Conservation (phyloP, 2,797 vertebrate species). For the Argyrosomus regius region DNA sequence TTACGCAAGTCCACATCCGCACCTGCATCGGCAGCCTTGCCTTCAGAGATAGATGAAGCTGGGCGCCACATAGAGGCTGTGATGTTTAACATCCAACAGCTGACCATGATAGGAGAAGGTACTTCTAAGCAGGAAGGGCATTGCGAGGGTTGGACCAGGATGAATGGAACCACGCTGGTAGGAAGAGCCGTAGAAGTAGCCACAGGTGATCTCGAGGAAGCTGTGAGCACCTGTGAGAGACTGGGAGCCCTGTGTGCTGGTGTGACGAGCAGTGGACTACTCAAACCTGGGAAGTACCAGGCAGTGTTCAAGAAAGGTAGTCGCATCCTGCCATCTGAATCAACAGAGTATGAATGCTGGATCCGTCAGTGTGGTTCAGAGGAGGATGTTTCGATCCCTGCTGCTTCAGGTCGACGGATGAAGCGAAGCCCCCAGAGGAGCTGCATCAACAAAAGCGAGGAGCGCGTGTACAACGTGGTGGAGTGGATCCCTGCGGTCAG, state of each 20-base stretch:
- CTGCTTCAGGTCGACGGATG: conserved; percentile 20
- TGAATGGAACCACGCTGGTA: conserved; percentile 71
- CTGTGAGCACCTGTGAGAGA: conserved; percentile 76
- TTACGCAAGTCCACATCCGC: conserved; percentile 39
- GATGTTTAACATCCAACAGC: conserved; percentile 85
- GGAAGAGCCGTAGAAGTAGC: conserved; percentile 61
- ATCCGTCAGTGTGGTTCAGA: conserved; percentile 73
- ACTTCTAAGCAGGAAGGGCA: conserved; percentile 32
- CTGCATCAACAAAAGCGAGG: conserved; percentile 84
- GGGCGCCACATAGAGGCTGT: conserved; percentile 73
- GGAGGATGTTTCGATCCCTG: conserved; percentile 13
- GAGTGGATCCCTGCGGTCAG: conserved; percentile 88
- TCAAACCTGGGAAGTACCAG: conserved; percentile 67
- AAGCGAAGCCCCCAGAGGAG: conserved; percentile 63
- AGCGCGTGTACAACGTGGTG: conserved; percentile 81
- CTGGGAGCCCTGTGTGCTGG: conserved; percentile 85
- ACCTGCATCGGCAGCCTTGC: conserved; percentile 19
- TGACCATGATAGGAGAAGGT: conserved; percentile 45
- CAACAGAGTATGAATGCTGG: conserved; percentile 78
- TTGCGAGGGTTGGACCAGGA: conserved; percentile 79
- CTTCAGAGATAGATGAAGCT: conserved; percentile 26
- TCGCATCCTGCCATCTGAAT: conserved; percentile 68
- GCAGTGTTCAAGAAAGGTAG: conserved; percentile 80
- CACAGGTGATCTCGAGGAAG: conserved; percentile 62
- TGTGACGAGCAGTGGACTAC: conserved; percentile 50